A percentile compares a stretch with the other conserved stretches of the same genome.
Conservation (phyloP, 1,140 invertebrate species). For the Gonioctena quinquepunctata region DNA sequence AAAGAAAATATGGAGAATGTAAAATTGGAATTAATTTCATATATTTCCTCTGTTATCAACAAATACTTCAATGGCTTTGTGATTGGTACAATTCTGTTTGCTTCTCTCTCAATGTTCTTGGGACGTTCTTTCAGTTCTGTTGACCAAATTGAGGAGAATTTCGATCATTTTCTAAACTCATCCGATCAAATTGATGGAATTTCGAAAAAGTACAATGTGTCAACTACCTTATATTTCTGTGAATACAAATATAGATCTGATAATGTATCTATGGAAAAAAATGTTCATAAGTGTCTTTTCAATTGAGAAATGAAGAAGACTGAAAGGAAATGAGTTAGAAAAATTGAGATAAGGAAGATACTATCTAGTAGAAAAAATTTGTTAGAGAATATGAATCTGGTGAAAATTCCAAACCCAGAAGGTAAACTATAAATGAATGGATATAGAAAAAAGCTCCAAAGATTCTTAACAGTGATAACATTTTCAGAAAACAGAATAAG, state of each 20-base stretch:
- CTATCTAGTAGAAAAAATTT: slow-evolving; percentile 3
- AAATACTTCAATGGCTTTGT: not conserved
- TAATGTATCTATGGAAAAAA: not conserved
- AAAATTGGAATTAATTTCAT: not conserved
- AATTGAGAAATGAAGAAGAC: not conserved
- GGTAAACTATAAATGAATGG: no score
- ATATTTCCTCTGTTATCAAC: not conserved
- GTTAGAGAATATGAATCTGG: slow-evolving; percentile 7
- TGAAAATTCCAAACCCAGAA: not conserved
- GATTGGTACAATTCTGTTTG: not conserved
- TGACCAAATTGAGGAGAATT: not conserved
- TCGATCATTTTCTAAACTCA: not conserved
- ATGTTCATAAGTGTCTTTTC: not conserved
- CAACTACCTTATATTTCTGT: not conserved
- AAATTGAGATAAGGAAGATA: slow-evolving; percentile 5
- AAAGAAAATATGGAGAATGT: not conserved
- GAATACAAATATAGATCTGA: not conserved
- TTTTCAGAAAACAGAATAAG: no score
- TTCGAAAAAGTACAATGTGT: not conserved
- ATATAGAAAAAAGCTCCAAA: no score
- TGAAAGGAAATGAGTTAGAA: slow-evolving; percentile 3
- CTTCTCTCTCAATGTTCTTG: not conserved
- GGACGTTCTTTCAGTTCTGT: not conserved
- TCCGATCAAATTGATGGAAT: not conserved
- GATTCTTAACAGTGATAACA: no score